Conservation (phyloP, 2,888 invertebrate species). For the Ditylenchus weischeri region DNA sequence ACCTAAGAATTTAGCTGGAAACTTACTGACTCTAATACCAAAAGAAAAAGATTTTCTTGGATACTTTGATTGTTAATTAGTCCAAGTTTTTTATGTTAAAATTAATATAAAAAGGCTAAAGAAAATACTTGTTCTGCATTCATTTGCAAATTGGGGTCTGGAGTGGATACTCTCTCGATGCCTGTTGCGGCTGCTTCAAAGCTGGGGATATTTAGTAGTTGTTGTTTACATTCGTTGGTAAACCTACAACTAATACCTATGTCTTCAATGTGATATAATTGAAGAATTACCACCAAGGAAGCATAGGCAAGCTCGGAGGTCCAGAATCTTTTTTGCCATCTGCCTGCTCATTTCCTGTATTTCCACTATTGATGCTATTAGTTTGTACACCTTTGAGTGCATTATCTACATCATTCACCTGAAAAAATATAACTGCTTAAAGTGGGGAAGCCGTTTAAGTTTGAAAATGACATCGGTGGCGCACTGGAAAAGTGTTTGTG, state of each 20-base stretch:
- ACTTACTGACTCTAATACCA: no score
- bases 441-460: no score
- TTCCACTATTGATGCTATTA: not conserved
- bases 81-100: no score
- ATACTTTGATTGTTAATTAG: no score
- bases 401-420: conserved; percentile 32
- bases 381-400: conserved; percentile 28
- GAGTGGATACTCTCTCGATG: not conserved
- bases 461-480: no score
- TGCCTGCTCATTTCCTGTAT: not conserved
- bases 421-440: no score
- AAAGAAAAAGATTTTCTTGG: no score
- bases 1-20: no score
- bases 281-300: conserved; percentile 40
- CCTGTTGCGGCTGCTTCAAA: conserved; percentile 11
- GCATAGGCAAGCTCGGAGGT: conserved; percentile 1
- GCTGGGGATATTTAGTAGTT: conserved; percentile 30
- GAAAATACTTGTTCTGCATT: conserved; percentile 59
- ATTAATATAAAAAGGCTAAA: no score
- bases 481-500: no score
- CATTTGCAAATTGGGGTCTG: conserved; percentile 11
- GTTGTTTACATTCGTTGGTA: conserved; percentile 32
- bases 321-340: conserved; percentile 20
- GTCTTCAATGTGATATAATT: not conserved
- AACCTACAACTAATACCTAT: not conserved